Base-by-base conservation (phyloP, 1,140 invertebrate genomes). In the Monochamus saltuarius region DNA sequence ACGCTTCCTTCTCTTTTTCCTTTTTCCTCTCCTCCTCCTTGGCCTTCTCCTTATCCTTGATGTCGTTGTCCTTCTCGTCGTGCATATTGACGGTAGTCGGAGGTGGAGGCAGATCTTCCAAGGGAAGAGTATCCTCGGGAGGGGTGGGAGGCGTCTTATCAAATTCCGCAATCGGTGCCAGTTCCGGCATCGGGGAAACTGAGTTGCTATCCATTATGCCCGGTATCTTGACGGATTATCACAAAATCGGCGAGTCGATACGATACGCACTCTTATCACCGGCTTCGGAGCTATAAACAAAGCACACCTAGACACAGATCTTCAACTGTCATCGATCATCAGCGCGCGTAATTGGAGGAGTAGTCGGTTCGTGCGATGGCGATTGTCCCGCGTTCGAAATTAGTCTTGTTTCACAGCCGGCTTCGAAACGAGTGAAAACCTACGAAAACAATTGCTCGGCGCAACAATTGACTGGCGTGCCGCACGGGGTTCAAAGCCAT, bases 151-250 rank as follows among this genome's bases (percentile, higher is more conserved):
- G 82, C 7, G 83, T 83, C 73, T 85, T 85, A 65, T 85, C 83
- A 66, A 85, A 85, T 75, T 85, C 83, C 10, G 83, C 83, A 53
- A 85, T 85, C 6, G 83, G 83, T 42, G 83, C 83, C 71, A 83
- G 69, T 66, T 85, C 83, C 8, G 83, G 82, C 82, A 85, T 83
- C 52, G 83, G 83, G 7, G 82, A 83, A 68, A 84, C 83, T 59
- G 83, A 82, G 73, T 83, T 83, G 73, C 79, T 83, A 73, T 84
- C 83, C 82, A 84, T 84, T 29, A 50, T 13, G 14, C 13, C 14
- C 2, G 22, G 22, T 3, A 29, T 29, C 6, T 29, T 29, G 22
- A 6, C 22, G 22, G 22, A 2, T 29, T 29, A 29, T 29, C 22
- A 29, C 22, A 29, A 29, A 6, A 3, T 29, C 22, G 6, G 6